Evolutionary conservation across 2,113 vertebrate genomes (phyloP).

Genomic region (Scophthalmus maximus): DNA sequence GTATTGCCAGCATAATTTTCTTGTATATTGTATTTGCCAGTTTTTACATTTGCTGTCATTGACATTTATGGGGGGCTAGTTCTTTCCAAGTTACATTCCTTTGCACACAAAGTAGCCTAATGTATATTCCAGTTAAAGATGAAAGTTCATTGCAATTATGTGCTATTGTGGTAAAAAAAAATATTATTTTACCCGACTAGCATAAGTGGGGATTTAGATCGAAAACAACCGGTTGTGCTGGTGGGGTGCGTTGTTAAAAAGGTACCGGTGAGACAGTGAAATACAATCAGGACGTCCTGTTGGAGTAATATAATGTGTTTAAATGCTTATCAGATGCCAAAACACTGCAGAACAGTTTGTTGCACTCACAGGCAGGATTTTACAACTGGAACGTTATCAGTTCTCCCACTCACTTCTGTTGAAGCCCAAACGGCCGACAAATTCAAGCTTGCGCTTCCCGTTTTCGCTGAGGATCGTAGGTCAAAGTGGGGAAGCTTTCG

Average conservation of each 20-base stretch:
- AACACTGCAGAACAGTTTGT: background rate
- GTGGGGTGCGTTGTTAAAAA: background rate
- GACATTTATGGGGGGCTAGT: background rate
- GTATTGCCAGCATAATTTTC: background rate
- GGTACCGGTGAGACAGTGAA: slow-evolving; percentile 1
- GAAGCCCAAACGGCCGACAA: background rate
- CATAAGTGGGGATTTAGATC: background rate
- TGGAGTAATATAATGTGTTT: slow-evolving; percentile 1
- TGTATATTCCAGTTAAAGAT: slow-evolving; percentile 15
- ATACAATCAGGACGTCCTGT: background rate
- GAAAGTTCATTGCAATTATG: slow-evolving; percentile 18
- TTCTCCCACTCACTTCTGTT: background rate
- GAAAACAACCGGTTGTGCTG: background rate
- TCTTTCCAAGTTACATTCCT: slow-evolving; percentile 9
- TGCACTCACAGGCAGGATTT: background rate
- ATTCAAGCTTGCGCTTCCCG: background rate
- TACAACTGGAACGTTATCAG: slow-evolving; percentile 5
- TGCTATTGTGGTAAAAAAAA: slow-evolving; percentile 8
- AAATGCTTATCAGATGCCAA: slow-evolving; percentile 2
- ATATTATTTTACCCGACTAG: background rate
- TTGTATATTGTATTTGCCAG: background rate
- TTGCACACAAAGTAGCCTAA: background rate
- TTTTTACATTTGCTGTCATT: slow-evolving; percentile 2
- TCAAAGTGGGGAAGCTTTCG: background rate
- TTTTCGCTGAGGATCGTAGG: background rate